These are phyloP conservation scores for Tragelaphus buxtoni DNA, from an alignment of 2,113 vertebrate genomes.

Conservation along the genomic window DNA sequence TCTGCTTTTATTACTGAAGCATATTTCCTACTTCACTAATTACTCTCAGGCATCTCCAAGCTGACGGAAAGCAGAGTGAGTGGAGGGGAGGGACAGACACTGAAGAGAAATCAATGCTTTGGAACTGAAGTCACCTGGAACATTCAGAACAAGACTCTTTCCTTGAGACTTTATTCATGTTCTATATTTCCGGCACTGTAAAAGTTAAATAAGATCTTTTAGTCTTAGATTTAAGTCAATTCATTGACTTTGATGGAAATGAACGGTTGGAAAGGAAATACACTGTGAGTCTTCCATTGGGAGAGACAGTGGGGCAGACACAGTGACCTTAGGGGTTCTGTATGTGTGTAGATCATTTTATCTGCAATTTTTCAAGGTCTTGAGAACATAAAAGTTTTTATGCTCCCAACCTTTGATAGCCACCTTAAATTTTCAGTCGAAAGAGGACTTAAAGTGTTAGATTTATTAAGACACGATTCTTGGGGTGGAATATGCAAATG, in stretches of 20 bases:
- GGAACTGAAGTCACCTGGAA: neutral
- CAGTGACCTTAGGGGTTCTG: neutral
- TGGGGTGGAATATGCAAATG: neutral
- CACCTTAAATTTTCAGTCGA: neutral
- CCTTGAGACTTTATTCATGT: neutral
- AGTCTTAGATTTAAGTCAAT: neutral
- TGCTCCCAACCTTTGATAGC: neutral
- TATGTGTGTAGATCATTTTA: neutral
- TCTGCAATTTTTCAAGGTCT: neutral
- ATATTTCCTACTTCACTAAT: neutral
- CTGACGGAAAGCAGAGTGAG: neutral
- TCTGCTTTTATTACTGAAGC: neutral
- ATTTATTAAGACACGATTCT: neutral
- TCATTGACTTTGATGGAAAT: neutral
- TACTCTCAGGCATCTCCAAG: neutral
- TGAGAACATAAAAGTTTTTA: neutral
- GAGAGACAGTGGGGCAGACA: neutral
- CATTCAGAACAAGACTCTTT: neutral
- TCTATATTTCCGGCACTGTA: neutral
- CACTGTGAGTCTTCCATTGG: neutral
- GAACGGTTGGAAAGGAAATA: neutral
- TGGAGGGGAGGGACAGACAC: fast-evolving
- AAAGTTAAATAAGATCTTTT: neutral
- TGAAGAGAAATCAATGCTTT: neutral
- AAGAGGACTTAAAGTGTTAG: neutral